A percentile compares a stretch with the other conserved stretches of the same genome.
Conservation (phyloP, 2,113 vertebrate genomes). For the Progne subis region DNA sequence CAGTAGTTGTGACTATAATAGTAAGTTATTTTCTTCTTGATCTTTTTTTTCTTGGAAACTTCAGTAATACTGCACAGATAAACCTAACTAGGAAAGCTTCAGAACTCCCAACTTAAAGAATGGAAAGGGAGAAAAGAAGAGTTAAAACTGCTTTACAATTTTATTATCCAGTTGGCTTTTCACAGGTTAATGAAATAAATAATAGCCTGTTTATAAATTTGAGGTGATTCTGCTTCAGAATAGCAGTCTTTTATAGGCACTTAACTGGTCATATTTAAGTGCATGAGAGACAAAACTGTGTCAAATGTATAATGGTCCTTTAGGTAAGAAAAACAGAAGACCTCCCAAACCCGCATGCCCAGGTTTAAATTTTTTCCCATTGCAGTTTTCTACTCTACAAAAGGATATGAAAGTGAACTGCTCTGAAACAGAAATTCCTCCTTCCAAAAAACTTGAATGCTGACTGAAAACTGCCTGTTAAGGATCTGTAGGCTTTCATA, state of each 20-base stretch:
- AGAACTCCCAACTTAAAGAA: neutral
- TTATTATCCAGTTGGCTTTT: neutral
- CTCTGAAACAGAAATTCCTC: neutral
- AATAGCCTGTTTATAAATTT: neutral
- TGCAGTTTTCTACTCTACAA: neutral
- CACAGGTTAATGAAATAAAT: neutral
- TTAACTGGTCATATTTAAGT: neutral
- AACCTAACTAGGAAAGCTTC: neutral
- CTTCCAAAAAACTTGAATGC: neutral
- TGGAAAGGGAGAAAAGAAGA: neutral
- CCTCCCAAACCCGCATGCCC: neutral
- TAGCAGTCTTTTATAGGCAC: neutral
- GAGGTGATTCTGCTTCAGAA: neutral
- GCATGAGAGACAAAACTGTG: fast-evolving
- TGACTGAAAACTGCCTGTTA: neutral
- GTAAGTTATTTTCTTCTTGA: neutral
- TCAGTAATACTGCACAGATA: neutral
- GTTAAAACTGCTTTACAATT: neutral
- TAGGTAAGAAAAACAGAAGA: neutral
- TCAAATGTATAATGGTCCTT: neutral
- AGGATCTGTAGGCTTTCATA: neutral
- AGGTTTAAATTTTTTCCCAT: neutral
- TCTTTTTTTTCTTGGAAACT: neutral
- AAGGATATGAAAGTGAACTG: neutral
- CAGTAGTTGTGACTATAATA: neutral